A percentile compares a stretch with the other conserved stretches of the same genome.
Conservation (phyloP, 2,797 vertebrate genomes). For the Chrosomus eos region DNA sequence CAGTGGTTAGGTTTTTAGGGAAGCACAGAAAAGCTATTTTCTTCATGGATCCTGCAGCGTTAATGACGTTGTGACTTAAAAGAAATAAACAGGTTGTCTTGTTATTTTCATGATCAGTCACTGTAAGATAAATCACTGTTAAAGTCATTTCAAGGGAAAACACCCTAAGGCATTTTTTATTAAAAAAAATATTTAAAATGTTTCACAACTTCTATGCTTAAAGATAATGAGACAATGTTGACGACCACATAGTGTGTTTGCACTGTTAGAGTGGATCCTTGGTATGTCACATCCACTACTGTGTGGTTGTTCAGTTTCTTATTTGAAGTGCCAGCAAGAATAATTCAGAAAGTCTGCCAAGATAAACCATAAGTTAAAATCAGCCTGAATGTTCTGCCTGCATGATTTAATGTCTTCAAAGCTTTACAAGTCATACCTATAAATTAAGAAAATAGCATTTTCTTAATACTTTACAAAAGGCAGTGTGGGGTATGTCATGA, state of each 20-base stretch:
- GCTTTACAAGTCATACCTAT: background rate
- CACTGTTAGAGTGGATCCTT: conserved; percentile 17
- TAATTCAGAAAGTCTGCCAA: conserved; percentile 36
- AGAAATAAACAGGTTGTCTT: conserved; percentile 19
- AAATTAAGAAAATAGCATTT: conserved; percentile 11
- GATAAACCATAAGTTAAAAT: conserved; percentile 17
- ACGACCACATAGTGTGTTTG: conserved; percentile 25
- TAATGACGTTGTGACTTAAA: conserved; percentile 27
- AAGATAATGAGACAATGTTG: conserved; percentile 26
- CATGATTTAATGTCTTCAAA: conserved; percentile 16
- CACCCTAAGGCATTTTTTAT: background rate
- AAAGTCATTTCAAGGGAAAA: conserved; percentile 14
- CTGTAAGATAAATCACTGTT: conserved; percentile 37
- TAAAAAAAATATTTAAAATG: background rate
- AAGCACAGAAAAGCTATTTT: conserved; percentile 23
- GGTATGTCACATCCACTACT: conserved; percentile 4
- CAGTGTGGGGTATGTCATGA: background rate
- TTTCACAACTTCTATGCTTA: conserved; percentile 26
- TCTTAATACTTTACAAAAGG: background rate
- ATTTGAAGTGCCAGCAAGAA: conserved; percentile 34
- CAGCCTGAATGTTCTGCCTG: background rate
- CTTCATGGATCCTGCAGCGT: background rate
- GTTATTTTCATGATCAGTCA: conserved; percentile 30
- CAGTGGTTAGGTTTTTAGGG: conserved; percentile 12
- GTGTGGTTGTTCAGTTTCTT: conserved; percentile 24